Evolutionary conservation across 2,113 vertebrate species (phyloP).

Genomic region (Toxostoma redivivum): DNA sequence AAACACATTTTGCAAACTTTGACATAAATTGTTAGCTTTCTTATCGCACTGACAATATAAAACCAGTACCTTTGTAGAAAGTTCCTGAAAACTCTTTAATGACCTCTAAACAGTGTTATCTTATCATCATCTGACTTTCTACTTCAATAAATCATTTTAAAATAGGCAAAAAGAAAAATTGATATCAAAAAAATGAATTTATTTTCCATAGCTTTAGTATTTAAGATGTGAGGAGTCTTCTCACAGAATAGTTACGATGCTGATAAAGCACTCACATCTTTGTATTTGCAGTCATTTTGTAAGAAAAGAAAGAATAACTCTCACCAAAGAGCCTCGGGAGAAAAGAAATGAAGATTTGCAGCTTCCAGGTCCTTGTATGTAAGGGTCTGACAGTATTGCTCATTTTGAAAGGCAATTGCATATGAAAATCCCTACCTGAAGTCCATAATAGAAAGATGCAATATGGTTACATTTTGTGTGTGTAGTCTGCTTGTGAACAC

Average conservation of each 20-base stretch:
- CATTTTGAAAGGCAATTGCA: neutral
- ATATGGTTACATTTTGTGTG: neutral
- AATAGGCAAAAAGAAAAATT: slow-evolving; percentile 72
- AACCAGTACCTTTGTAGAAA: slow-evolving; percentile 71
- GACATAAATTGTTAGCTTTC: slow-evolving; percentile 81
- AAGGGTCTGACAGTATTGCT: neutral
- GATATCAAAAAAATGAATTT: slow-evolving; percentile 73
- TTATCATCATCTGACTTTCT: slow-evolving; percentile 77
- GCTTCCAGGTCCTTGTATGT: neutral
- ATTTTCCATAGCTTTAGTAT: slow-evolving; percentile 67
- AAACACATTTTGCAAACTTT: slow-evolving; percentile 80
- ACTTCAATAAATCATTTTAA: slow-evolving; percentile 80
- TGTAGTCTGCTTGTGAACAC: neutral
- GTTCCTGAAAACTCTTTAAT: slow-evolving; percentile 79
- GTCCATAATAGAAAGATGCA: neutral
- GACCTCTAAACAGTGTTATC: slow-evolving; percentile 82
- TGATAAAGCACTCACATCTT: slow-evolving; percentile 58
- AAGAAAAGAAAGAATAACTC: slow-evolving; percentile 24
- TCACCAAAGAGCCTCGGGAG: neutral
- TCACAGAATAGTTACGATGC: slow-evolving; percentile 22
- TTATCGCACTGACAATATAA: slow-evolving; percentile 73
- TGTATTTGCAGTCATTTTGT: neutral
- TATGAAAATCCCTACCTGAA: neutral
- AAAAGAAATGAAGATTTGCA: neutral
- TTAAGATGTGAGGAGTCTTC: slow-evolving; percentile 38